Evolutionary conservation across 1,140 invertebrate genomes (phyloP).

Genomic region (Ostrea denselamellosa): DNA sequence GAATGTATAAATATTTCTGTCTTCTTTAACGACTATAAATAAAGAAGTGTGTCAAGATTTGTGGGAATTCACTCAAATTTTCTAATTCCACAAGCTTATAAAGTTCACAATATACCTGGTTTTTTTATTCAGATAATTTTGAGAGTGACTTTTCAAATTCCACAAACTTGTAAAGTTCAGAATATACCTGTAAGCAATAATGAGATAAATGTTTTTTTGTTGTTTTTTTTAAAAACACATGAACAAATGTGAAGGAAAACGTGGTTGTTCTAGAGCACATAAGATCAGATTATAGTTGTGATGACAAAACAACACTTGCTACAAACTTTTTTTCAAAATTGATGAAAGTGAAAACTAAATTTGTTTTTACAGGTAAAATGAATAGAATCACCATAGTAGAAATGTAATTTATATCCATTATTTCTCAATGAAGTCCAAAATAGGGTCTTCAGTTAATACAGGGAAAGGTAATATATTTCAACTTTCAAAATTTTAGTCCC

Average conservation of each 20-base stretch:
- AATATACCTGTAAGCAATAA: neutral
- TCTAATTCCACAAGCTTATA: neutral
- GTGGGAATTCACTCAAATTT: neutral
- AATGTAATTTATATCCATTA: too few species aligned
- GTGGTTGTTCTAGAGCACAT: neutral
- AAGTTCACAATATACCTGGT: neutral
- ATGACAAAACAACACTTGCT: too few species aligned
- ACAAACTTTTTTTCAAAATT: too few species aligned
- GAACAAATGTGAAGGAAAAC: neutral
- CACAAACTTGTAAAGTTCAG: neutral
- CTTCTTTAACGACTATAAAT: conserved; percentile 3
- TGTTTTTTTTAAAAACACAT: neutral
- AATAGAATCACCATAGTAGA: too few species aligned
- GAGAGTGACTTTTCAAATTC: neutral
- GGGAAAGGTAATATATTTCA: too few species aligned
- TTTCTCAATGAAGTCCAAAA: too few species aligned
- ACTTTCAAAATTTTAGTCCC: too few species aligned
- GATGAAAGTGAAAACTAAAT: too few species aligned
- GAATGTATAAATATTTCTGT: conserved; percentile 27
- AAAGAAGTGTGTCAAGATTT: neutral
- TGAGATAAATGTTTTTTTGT: neutral
- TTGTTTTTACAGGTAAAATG: too few species aligned
- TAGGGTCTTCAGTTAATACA: too few species aligned
- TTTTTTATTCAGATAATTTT: neutral
- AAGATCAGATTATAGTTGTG: neutral